Evolutionary conservation across 2,113 vertebrate species (phyloP).

Genomic region (Tonatia bakeri): DNA sequence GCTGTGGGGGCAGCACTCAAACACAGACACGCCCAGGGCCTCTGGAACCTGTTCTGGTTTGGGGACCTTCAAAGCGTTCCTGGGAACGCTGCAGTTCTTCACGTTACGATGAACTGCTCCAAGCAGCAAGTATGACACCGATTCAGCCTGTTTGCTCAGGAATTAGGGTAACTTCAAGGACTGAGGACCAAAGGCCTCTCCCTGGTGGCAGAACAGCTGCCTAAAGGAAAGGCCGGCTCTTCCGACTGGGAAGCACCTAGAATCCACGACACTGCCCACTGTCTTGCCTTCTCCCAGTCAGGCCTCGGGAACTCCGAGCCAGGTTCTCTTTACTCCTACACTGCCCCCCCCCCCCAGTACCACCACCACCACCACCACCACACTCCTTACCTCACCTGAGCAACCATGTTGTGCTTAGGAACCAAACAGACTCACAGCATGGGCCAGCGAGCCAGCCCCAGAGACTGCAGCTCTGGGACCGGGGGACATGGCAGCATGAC

Average conservation of each 20-base stretch:
- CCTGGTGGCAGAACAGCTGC: not conserved
- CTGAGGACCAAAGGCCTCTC: not conserved
- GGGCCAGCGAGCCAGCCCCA: not conserved
- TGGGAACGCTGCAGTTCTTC: not conserved
- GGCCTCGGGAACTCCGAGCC: not conserved
- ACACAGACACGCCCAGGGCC: not conserved
- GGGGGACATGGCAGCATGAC: not conserved
- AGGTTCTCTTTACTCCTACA: not conserved
- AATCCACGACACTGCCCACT: not conserved
- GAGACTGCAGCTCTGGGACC: not conserved
- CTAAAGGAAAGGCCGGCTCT: not conserved
- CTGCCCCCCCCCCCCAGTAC: not conserved
- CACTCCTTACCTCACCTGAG: not conserved
- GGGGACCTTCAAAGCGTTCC: not conserved
- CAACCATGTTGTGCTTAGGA: not conserved
- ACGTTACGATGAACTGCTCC: not conserved
- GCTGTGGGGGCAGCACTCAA: not conserved
- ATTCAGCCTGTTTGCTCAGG: not conserved
- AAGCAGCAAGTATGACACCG: not conserved
- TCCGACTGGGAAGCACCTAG: not conserved
- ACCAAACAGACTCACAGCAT: not conserved
- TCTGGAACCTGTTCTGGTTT: not conserved
- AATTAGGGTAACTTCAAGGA: not conserved
- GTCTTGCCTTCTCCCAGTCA: not conserved
- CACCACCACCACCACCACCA: too few relatives aligned